phyloP scores from a whole-genome alignment of 2,888 invertebrate species.

The Alcis repandata region DNA sequence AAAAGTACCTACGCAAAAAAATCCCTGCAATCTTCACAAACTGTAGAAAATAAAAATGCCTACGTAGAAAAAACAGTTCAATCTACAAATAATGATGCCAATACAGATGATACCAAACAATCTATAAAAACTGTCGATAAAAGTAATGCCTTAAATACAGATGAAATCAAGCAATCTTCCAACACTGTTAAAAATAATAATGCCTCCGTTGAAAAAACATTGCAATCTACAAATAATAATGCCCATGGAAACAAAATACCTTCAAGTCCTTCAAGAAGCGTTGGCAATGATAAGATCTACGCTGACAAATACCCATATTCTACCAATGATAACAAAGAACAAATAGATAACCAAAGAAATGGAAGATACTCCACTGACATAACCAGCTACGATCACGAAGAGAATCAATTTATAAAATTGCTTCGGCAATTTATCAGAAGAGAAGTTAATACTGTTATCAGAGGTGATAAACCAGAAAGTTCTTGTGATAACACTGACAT shows the following conservation, averaged over 20 bases:
- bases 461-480: no score
- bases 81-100: background rate
- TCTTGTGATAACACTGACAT: no score
- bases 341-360: background rate
- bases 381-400: background rate
- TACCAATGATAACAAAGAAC: background rate
- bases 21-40: background rate
- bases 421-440: background rate
- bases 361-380: background rate
- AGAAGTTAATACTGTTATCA: background rate
- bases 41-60: background rate
- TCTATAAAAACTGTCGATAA: background rate
- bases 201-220: background rate
- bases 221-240: background rate
- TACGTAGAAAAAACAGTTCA: background rate
- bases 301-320: background rate
- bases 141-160: no score
- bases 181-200: background rate
- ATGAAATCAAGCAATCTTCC: no score
- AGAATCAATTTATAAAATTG: background rate
- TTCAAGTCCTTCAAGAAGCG: background rate
- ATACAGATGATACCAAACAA: no score
- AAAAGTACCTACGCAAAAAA: background rate
- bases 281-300: background rate
- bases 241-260: background rate